Evolutionary conservation across 2,888 invertebrate genomes (phyloP), one percentile per base, ranked within the genome.

Genomic region (Isoperla grammatica): DNA sequence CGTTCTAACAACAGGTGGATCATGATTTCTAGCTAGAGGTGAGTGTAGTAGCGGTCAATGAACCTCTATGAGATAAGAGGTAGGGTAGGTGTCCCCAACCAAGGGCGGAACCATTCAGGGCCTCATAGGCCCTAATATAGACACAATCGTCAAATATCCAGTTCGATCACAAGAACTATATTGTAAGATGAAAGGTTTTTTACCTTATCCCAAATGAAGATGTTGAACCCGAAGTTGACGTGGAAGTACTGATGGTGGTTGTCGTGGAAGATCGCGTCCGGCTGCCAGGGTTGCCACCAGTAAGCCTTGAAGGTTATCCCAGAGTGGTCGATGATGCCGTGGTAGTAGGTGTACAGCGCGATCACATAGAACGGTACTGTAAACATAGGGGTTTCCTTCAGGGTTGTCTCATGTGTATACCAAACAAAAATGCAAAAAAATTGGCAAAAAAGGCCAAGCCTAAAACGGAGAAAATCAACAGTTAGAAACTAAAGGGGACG

Each of bases 261-360:
- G 69, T 88, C 88, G 66, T 88, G 88, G 74, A 87, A 88, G 62
- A 84, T 83, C 0, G 84, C 83, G 65, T 85, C 83, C 0, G 87
- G 87, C 70, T 87, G 86, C 85, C 85, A 86, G 0, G 86, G 86
- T 73, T 87, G 86, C 86, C 86, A 86, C 87, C 87, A 87, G 53
- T 78, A 76, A 0, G 84, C 75, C 70, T 85, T 86, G 74, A 88
- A 29, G 72, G 84, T 82, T 65, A 88, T 79, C 19, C 88, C 88
- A 0, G 87, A 87, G 73, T 88, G 88, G 71, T 86, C 86, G 63
- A 88, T 79, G 68, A 88, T 85, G 2, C 87, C 87, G 68, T 87
- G 86, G 71, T 85, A 86, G 71, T 86, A 88, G 35, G 79, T 80
- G 70, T 83, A 83, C n/a, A 81, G 62, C 9, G 76, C 73, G 1